Conservation (phyloP, 2,797 vertebrate species). For the Trachops cirrhosus region DNA sequence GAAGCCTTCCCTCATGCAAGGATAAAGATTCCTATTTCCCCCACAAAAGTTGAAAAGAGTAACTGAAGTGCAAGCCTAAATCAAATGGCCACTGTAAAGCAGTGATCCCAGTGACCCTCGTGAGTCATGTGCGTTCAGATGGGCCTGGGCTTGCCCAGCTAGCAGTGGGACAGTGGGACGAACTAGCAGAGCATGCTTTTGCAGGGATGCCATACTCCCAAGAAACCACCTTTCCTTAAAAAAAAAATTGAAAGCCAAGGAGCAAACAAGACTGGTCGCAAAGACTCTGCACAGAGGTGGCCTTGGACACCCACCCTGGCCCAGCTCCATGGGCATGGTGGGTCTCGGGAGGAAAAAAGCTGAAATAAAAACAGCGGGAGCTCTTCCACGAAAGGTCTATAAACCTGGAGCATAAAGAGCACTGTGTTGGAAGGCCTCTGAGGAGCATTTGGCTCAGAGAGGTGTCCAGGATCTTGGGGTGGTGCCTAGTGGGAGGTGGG, state of each 20-base stretch:
- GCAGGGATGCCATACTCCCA: rapidly evolving
- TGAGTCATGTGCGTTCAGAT: rapidly evolving
- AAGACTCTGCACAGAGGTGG: background rate
- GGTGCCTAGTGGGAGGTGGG: background rate
- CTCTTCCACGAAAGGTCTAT: background rate
- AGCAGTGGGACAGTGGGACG: rapidly evolving
- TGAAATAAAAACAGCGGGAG: background rate
- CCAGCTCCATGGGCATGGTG: background rate
- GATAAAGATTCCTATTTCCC: background rate
- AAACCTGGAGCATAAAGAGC: background rate
- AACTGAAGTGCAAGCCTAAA: background rate
- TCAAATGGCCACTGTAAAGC: background rate
- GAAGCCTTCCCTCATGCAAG: background rate
- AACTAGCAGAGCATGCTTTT: background rate
- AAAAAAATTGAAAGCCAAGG: background rate
- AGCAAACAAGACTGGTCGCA: background rate
- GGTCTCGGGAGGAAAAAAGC: background rate
- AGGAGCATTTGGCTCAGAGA: background rate
- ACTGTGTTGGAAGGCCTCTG: too few relatives aligned
- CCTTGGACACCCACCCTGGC: background rate
- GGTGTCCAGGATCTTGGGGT: rapidly evolving
- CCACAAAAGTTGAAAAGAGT: background rate
- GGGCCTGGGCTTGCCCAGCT: background rate
- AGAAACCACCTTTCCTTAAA: background rate
- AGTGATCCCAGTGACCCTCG: too few relatives aligned